These are phyloP conservation scores for Lineus longissimus DNA, from an alignment of 1,140 invertebrate genomes.

Conservation along the genomic window DNA sequence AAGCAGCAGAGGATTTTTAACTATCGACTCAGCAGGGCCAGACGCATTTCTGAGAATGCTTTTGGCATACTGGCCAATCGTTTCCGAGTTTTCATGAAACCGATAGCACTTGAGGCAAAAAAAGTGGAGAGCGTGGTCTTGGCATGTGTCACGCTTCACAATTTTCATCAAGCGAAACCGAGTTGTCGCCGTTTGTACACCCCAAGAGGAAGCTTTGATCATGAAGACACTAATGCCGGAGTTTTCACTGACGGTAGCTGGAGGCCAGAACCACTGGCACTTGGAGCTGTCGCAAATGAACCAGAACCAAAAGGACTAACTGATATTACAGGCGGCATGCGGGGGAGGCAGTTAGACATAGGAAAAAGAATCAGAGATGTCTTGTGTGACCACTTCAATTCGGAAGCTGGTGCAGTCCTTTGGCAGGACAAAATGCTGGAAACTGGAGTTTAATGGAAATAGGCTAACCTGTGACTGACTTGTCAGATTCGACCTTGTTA, in stretches of 20 bases:
- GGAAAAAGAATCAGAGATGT: neutral
- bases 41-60: neutral
- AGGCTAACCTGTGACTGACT: too few species aligned
- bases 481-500: too few species aligned
- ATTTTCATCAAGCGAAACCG: neutral
- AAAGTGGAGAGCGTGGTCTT: neutral
- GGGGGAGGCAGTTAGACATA: too few species aligned
- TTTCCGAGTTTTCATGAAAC: neutral
- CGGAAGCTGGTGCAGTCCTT: neutral
- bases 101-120: neutral
- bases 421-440: neutral
- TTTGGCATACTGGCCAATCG: neutral
- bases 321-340: too few species aligned
- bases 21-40: slow-evolving; percentile 1
- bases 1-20: neutral
- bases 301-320: neutral
- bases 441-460: too few species aligned
- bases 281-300: too few species aligned
- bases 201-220: too few species aligned
- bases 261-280: too few species aligned
- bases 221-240: too few species aligned
- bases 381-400: neutral
- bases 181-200: too few species aligned
- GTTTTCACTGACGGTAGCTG: too few species aligned
- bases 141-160: neutral